Evolutionary conservation across 2,888 invertebrate genomes (phyloP).

Genomic region (Malachius bipustulatus): DNA sequence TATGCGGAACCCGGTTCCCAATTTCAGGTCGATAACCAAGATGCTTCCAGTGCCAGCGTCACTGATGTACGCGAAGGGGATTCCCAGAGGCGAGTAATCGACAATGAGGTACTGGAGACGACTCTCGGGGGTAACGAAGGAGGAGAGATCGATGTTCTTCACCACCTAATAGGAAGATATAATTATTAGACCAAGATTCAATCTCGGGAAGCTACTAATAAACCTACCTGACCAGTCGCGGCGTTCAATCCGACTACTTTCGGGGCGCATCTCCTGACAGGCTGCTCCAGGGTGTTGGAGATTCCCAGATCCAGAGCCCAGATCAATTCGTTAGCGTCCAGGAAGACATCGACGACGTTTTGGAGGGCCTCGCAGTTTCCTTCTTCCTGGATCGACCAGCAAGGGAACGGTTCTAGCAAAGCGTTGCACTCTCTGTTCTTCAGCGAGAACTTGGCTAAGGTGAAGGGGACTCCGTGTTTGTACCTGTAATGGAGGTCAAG

Average conservation of each 20-base stretch:
- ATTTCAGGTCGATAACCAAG: conserved; percentile 53
- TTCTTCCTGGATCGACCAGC: conserved; percentile 50
- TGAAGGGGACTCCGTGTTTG: conserved; percentile 54
- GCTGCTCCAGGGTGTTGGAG: conserved; percentile 52
- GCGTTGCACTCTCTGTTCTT: conserved; percentile 39
- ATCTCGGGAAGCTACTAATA: too few relatives aligned
- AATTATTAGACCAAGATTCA: too few relatives aligned
- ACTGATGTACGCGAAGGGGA: conserved; percentile 51
- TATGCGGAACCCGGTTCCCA: conserved; percentile 50
- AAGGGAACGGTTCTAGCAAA: conserved; percentile 48
- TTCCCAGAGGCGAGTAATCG: conserved; percentile 51
- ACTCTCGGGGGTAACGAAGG: conserved; percentile 45
- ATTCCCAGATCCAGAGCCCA: conserved; percentile 65
- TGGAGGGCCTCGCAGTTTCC: conserved; percentile 53
- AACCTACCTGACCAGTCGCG: conserved; percentile 33
- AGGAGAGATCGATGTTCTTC: conserved; percentile 48
- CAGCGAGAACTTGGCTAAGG: conserved; percentile 46
- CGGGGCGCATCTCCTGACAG: conserved; percentile 53
- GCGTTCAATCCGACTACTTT: conserved; percentile 41
- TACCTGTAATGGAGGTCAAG: too few relatives aligned
- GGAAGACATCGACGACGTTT: conserved; percentile 54
- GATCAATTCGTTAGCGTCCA: conserved; percentile 50
- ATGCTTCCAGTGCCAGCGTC: conserved; percentile 59
- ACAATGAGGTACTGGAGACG: conserved; percentile 57
- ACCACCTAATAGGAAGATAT: too few relatives aligned